These are phyloP conservation scores for Choloepus didactylus DNA, from an alignment of 2,797 vertebrate genomes.

Conservation along the genomic window DNA sequence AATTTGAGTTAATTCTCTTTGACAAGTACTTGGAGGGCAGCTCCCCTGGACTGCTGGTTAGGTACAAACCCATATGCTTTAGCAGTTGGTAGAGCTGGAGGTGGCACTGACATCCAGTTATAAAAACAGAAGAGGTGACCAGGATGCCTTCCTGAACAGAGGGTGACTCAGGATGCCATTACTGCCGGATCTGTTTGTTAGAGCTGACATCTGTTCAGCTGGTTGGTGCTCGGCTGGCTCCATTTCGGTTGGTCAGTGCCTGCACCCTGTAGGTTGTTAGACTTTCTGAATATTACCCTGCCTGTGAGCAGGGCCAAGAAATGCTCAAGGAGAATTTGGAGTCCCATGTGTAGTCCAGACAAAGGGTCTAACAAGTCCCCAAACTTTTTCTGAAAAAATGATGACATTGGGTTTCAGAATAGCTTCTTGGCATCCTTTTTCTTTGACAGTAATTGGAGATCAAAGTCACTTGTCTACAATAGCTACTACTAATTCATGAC, in stretches of 20 bases:
- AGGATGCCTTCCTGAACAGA: not conserved
- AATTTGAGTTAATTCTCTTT: constrained; percentile 72
- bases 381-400: constrained; percentile 37
- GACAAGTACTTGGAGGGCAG: constrained; percentile 64
- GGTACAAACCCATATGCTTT: constrained; percentile 69
- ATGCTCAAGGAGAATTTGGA: not conserved
- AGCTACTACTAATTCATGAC: not conserved
- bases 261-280: not conserved
- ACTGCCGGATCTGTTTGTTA: not conserved
- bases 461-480: not conserved
- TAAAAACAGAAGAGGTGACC: not conserved
- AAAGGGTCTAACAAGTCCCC: not conserved
- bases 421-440: not conserved
- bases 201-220: not conserved
- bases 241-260: not conserved
- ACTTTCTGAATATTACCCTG: not conserved
- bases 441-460: not conserved
- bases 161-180: accelerated
- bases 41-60: not conserved
- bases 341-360: not conserved
- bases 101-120: constrained; percentile 56
- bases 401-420: not conserved
- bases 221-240: not conserved
- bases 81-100: constrained; percentile 76
- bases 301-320: not conserved